Evolutionary conservation across 1,140 invertebrate species (phyloP).

Genomic region (Hyles vespertilio): DNA sequence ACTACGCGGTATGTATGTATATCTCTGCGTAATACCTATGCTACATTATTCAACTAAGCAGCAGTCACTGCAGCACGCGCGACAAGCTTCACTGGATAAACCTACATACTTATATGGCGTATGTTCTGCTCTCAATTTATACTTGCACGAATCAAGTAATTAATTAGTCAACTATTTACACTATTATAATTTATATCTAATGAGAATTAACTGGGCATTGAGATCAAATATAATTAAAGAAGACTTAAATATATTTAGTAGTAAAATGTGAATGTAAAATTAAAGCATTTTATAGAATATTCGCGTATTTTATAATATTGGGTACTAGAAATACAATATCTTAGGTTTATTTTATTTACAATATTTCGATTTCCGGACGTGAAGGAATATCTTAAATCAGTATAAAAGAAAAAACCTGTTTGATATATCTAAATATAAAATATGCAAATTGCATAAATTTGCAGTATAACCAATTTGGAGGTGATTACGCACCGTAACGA

Average conservation of each 20-base stretch:
- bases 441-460: not conserved
- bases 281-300: too few relatives aligned
- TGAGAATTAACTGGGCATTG: too few relatives aligned
- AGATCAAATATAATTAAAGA: too few relatives aligned
- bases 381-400: not conserved
- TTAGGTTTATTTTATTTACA: not conserved
- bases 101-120: slow-evolving; percentile 9
- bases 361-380: not conserved
- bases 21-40: slow-evolving; percentile 26
- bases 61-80: slow-evolving; percentile 35
- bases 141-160: slow-evolving; percentile 1
- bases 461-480: too few relatives aligned
- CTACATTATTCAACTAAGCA: slow-evolving; percentile 37
- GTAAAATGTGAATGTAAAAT: not conserved
- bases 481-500: too few relatives aligned
- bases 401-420: not conserved
- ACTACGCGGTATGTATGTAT: slow-evolving; percentile 23
- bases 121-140: not conserved
- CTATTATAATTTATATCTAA: too few relatives aligned
- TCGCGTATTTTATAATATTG: too few relatives aligned
- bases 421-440: not conserved
- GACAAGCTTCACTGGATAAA: slow-evolving; percentile 36
- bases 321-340: too few relatives aligned
- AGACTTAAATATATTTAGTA: not conserved
- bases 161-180: not conserved